Evolutionary conservation across 2,888 invertebrate genomes (phyloP).

Genomic region (Helobdella robusta): DNA sequence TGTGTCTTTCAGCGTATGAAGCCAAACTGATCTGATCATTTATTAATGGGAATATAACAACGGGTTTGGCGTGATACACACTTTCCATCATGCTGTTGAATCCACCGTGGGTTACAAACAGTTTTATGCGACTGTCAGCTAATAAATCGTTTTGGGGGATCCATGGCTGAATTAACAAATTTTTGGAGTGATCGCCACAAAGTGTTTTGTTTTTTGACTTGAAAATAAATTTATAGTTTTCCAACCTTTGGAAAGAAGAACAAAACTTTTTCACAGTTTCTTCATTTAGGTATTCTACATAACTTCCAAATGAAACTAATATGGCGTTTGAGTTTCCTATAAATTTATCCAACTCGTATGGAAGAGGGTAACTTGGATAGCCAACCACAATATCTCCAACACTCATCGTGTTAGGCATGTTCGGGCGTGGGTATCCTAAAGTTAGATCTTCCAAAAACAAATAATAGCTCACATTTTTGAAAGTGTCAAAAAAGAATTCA

Average conservation of each 20-base stretch:
- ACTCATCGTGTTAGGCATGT: slow-evolving; percentile 21
- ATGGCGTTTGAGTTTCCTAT: slow-evolving; percentile 13
- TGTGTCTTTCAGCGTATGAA: slow-evolving; percentile 5
- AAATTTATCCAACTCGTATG: slow-evolving; percentile 11
- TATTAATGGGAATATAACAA: slow-evolving; percentile 24
- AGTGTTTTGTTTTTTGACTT: not conserved
- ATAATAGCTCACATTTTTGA: not conserved
- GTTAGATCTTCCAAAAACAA: slow-evolving; percentile 24
- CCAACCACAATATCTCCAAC: slow-evolving; percentile 25
- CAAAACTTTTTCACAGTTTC: slow-evolving; percentile 25
- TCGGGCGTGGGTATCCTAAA: slow-evolving; percentile 19
- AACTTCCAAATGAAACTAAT: slow-evolving; percentile 29
- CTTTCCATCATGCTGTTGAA: slow-evolving; percentile 27
- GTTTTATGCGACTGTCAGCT: slow-evolving; percentile 18
- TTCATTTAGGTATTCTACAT: slow-evolving; percentile 20
- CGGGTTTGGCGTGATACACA: slow-evolving; percentile 25
- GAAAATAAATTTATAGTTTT: slow-evolving; percentile 20
- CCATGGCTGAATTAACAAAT: slow-evolving; percentile 22
- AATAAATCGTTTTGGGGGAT: slow-evolving; percentile 29
- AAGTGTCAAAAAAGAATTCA: not conserved
- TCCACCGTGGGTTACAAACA: slow-evolving; percentile 28
- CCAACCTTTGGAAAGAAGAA: slow-evolving; percentile 13
- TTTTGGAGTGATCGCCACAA: slow-evolving; percentile 11
- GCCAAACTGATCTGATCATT: slow-evolving; percentile 26
- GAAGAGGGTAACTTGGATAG: not conserved